Conservation (phyloP, 1,140 invertebrate species). For the Muscidifurax raptorellus region DNA sequence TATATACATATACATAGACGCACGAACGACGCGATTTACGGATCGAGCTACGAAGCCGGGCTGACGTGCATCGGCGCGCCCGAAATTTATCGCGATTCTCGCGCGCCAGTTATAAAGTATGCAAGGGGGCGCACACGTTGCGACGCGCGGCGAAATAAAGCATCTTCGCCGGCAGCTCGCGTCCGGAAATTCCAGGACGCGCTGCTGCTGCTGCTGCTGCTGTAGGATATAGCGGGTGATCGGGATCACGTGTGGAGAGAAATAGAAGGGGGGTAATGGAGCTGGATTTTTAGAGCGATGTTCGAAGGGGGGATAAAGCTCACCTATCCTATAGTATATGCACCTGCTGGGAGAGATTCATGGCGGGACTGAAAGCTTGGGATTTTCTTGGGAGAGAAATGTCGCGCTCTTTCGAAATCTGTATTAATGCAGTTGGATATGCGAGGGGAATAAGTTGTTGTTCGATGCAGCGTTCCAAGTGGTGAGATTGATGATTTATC, state of each 20-base stretch:
- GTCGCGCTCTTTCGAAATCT: too few relatives aligned
- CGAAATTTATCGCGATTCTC: slow-evolving; percentile 1
- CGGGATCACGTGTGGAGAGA: background rate
- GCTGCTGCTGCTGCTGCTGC: too few relatives aligned
- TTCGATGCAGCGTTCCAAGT: too few relatives aligned
- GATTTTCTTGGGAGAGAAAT: too few relatives aligned
- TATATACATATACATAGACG: background rate
- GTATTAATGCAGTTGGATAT: too few relatives aligned
- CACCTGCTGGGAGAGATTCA: too few relatives aligned
- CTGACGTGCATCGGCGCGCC: background rate
- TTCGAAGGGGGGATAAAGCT: too few relatives aligned
- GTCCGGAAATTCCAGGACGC: background rate
- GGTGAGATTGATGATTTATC: too few relatives aligned
- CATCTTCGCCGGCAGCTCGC: background rate
- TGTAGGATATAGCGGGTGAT: background rate
- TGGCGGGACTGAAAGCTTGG: too few relatives aligned
- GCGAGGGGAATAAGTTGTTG: too few relatives aligned
- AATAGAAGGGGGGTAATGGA: background rate
- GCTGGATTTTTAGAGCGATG: too few relatives aligned
- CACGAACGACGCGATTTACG: background rate
- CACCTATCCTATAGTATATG: too few relatives aligned
- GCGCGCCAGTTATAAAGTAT: slow-evolving; percentile 1
- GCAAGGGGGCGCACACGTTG: background rate
- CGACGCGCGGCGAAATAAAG: background rate
- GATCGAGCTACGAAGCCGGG: background rate